Evolutionary conservation across 1,140 invertebrate genomes (phyloP).

Genomic region (Leptinotarsa defecta): DNA sequence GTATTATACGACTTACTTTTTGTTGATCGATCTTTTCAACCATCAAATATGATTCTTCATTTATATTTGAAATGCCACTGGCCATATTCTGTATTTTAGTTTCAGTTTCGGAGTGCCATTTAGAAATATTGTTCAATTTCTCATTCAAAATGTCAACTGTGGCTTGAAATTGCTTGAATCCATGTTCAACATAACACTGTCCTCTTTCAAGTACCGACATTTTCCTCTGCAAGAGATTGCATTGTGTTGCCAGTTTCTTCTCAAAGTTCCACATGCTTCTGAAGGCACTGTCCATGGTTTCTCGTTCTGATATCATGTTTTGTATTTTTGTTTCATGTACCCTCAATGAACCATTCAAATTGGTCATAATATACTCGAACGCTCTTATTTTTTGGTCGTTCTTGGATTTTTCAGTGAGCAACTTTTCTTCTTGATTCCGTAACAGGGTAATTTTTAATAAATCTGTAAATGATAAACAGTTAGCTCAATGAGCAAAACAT

Average conservation of each 20-base stretch:
- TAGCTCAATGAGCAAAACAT: too few species aligned
- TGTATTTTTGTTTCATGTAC: background rate
- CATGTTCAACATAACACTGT: background rate
- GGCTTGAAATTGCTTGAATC: slow-evolving; percentile 15
- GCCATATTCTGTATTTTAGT: background rate
- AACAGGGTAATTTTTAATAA: background rate
- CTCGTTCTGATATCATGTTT: background rate
- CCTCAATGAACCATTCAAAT: background rate
- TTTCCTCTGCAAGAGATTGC: background rate
- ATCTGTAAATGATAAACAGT: background rate
- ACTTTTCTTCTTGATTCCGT: background rate
- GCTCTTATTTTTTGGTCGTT: background rate
- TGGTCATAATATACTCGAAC: background rate
- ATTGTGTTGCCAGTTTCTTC: background rate
- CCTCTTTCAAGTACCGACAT: background rate
- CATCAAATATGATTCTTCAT: too few species aligned
- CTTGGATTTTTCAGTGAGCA: background rate
- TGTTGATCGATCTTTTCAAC: too few species aligned
- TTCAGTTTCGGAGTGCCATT: background rate
- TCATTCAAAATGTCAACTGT: slow-evolving; percentile 14
- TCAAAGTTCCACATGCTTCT: background rate
- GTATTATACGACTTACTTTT: too few species aligned
- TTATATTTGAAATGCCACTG: too few species aligned
- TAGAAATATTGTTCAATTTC: slow-evolving; percentile 25
- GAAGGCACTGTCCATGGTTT: background rate